These are phyloP conservation scores for Heliconius charithonia DNA, from an alignment of 2,888 invertebrate species.

Conservation along the genomic window DNA sequence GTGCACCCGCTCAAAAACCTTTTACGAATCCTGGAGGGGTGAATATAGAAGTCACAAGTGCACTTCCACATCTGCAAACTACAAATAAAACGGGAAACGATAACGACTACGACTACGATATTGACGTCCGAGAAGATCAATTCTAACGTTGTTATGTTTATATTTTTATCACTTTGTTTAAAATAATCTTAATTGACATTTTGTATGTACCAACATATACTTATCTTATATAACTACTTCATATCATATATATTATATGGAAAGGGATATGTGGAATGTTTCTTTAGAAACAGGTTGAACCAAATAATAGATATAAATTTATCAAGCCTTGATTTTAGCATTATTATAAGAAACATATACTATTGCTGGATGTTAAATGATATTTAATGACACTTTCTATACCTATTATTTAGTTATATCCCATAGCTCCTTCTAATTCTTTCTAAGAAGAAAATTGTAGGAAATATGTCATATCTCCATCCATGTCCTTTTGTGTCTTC, in stretches of 20 bases:
- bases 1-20: not conserved
- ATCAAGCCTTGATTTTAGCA: not conserved
- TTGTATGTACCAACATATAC: not conserved
- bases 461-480: not conserved
- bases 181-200: not conserved
- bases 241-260: not conserved
- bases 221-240: not conserved
- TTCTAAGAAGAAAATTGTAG: not conserved
- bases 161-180: not conserved
- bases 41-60: not conserved
- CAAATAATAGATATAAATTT: conserved; percentile 1
- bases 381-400: not conserved
- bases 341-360: not conserved
- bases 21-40: not conserved
- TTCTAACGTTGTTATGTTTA: not conserved
- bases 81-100: not conserved
- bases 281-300: not conserved
- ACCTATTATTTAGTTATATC: not conserved
- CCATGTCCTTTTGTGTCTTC: not conserved
- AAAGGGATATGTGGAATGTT: not conserved
- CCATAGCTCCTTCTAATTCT: not conserved
- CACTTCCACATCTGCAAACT: not conserved
- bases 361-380: no score
- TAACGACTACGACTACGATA: conserved; percentile 17
- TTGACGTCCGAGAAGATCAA: conserved; percentile 7